These are phyloP conservation scores for Australoheros facetus DNA, from an alignment of 2,797 vertebrate species.

Conservation along the genomic window DNA sequence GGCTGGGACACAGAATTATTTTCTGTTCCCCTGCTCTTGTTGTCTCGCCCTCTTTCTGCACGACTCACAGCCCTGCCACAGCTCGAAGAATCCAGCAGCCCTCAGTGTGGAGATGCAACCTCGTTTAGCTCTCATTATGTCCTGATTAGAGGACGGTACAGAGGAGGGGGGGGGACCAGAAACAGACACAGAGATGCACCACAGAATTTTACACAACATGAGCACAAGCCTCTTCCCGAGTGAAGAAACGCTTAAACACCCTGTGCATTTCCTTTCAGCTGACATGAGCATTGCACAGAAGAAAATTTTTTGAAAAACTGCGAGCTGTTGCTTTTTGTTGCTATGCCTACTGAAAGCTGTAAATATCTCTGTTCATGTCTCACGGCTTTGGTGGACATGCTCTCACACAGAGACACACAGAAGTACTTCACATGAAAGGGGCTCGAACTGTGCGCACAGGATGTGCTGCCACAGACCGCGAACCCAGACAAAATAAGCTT, in stretches of 20 bases:
- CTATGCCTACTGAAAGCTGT: constrained; percentile 80
- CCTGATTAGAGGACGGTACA: constrained; percentile 78
- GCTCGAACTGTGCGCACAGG: background rate
- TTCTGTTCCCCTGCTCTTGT: constrained; percentile 26
- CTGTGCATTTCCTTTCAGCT: constrained; percentile 33
- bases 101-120: constrained; percentile 76
- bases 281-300: constrained; percentile 52
- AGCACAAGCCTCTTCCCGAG: constrained; percentile 33
- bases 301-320: constrained; percentile 49
- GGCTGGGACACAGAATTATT: constrained; percentile 61
- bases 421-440: constrained; percentile 17
- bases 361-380: constrained; percentile 72
- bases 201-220: constrained; percentile 27
- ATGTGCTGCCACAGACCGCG: background rate
- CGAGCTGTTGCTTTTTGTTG: constrained; percentile 77
- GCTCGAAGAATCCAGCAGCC: constrained; percentile 64
- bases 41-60: constrained; percentile 21
- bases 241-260: constrained; percentile 45
- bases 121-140: constrained; percentile 85
- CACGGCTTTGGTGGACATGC: constrained; percentile 52
- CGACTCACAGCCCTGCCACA: constrained; percentile 12
- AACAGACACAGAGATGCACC: constrained; percentile 63
- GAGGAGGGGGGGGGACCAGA: constrained; percentile 61
- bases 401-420: background rate
- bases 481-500: background rate